phyloP scores from a whole-genome alignment of 23 tunicate species.

The Trididemnum nubilum region DNA sequence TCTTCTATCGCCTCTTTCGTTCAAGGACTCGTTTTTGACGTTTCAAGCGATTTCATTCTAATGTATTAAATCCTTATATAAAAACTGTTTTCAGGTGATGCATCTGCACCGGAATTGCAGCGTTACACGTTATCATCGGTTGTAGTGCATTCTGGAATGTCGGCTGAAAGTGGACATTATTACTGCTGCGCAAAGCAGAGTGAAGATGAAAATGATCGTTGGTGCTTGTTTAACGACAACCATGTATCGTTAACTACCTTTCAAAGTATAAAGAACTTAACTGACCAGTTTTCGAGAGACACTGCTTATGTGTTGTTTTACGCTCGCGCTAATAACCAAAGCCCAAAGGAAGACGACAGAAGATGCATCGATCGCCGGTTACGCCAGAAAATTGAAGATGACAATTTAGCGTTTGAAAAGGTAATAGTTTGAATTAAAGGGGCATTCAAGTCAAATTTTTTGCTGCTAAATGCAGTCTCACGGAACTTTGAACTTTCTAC shows the following conservation, averaged over 20 bases:
- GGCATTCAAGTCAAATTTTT: too few relatives aligned
- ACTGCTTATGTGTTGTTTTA: slow-evolving; percentile 59
- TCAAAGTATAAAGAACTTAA: slow-evolving; percentile 19
- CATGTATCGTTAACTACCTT: slow-evolving; percentile 54
- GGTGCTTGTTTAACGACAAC: slow-evolving; percentile 68
- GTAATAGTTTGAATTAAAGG: too few relatives aligned
- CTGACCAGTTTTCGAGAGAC: slow-evolving; percentile 42
- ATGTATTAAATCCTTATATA: too few relatives aligned
- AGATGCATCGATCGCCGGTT: slow-evolving; percentile 13
- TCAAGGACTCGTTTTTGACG: too few relatives aligned
- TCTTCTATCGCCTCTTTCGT: too few relatives aligned
- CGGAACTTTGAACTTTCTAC: too few relatives aligned
- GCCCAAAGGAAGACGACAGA: not conserved
- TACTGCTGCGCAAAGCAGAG: slow-evolving; percentile 41
- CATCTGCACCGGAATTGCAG: not conserved
- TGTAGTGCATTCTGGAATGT: slow-evolving; percentile 61
- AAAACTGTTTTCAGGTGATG: too few relatives aligned
- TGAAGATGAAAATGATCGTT: not conserved
- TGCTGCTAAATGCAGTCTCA: not conserved
- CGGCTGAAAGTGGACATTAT: slow-evolving; percentile 68
- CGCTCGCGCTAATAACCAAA: not conserved
- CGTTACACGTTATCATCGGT: slow-evolving; percentile 24
- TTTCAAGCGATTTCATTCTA: too few relatives aligned
- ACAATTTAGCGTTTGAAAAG: slow-evolving; percentile 28
- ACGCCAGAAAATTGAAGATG: slow-evolving; percentile 12